Conservation (phyloP, 2,888 invertebrate species). For the Bedellia somnulentella region DNA sequence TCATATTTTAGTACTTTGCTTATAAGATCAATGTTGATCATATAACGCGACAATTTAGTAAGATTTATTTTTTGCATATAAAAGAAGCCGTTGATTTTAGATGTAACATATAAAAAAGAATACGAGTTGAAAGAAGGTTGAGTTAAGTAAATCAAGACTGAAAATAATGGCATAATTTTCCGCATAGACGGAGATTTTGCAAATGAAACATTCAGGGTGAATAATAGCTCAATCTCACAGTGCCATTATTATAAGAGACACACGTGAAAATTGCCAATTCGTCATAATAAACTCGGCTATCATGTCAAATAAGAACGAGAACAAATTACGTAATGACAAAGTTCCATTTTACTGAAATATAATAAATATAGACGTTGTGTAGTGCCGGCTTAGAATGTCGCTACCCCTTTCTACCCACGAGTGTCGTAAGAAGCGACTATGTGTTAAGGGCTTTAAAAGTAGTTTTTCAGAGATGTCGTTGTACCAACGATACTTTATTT, state of each 20-base stretch:
- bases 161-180: conserved; percentile 32
- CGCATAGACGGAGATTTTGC: conserved; percentile 25
- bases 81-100: too few relatives aligned
- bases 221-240: conserved; percentile 44
- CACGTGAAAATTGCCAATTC: conserved; percentile 56
- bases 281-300: conserved; percentile 34
- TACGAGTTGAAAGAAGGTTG: not conserved
- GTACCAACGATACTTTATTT: not conserved
- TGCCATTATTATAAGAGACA: conserved; percentile 35
- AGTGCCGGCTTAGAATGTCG: too few relatives aligned
- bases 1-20: too few relatives aligned
- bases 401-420: too few relatives aligned
- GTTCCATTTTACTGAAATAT: too few relatives aligned
- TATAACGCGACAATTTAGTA: too few relatives aligned
- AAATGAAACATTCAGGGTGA: conserved; percentile 41
- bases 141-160: conserved; percentile 6
- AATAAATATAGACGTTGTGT: too few relatives aligned
- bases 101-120: too few relatives aligned
- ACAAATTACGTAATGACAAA: not conserved
- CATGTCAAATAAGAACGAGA: conserved; percentile 1
- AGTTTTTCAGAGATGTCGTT: not conserved
- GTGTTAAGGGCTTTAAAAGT: too few relatives aligned
- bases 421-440: too few relatives aligned
- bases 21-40: too few relatives aligned
- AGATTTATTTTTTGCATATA: too few relatives aligned